Evolutionary conservation across 1,140 invertebrate genomes (phyloP).

Genomic region (Andrena cerasifolii): DNA sequence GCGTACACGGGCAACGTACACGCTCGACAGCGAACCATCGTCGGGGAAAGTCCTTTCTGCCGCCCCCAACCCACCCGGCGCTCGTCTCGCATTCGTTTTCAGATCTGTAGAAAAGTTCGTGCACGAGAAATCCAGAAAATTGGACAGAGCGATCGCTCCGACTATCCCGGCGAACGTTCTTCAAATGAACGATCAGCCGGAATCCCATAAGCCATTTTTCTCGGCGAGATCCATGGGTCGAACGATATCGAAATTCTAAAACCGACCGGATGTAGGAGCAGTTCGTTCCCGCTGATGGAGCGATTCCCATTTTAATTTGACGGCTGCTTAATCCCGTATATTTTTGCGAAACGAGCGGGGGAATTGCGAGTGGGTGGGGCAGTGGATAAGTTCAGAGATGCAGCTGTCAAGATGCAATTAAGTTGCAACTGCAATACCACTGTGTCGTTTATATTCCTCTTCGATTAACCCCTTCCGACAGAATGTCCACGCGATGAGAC

Average conservation of each 20-base stretch:
- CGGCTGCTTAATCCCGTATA: slow-evolving; percentile 4
- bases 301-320: neutral
- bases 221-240: slow-evolving; percentile 29
- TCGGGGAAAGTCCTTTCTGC: slow-evolving; percentile 61
- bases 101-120: slow-evolving; percentile 59
- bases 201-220: slow-evolving; percentile 58
- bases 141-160: slow-evolving; percentile 67
- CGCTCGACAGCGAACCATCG: slow-evolving; percentile 62
- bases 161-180: slow-evolving; percentile 54
- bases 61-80: neutral
- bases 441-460: too few species aligned
- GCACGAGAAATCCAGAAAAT: slow-evolving; percentile 71
- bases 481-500: too few species aligned
- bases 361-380: too few species aligned
- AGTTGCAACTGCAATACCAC: too few species aligned
- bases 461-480: too few species aligned
- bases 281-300: neutral
- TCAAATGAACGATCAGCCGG: slow-evolving; percentile 69
- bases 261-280: neutral
- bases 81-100: slow-evolving; percentile 63
- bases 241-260: slow-evolving; percentile 48
- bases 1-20: slow-evolving; percentile 70
- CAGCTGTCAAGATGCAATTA: too few species aligned
- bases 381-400: too few species aligned
- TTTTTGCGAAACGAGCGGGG: too few species aligned